Evolutionary conservation across 2,797 vertebrate species (phyloP).

Genomic region (Sylvia borin): DNA sequence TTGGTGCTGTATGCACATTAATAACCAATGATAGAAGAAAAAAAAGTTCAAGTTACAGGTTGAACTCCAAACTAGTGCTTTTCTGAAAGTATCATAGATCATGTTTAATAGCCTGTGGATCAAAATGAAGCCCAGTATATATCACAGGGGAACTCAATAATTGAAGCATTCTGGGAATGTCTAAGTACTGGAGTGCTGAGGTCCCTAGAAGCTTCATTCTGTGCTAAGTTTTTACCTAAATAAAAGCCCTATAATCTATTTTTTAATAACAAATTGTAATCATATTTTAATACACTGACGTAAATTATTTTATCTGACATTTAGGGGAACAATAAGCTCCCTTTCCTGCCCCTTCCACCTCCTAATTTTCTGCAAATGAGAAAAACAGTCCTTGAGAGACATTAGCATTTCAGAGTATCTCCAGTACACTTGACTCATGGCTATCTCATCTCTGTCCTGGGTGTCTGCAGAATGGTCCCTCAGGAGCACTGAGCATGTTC

Average conservation of each 20-base stretch:
- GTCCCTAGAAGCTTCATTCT: background rate
- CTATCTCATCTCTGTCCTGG: background rate
- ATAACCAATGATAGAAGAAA: constrained; percentile 4
- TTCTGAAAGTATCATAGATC: constrained; percentile 50
- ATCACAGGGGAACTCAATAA: constrained; percentile 52
- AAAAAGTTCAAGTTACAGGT: constrained; percentile 2
- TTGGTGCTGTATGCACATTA: background rate
- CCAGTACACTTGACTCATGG: background rate
- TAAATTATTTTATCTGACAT: background rate
- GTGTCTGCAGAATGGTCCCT: background rate
- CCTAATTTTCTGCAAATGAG: constrained; percentile 17
- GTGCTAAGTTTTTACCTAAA: background rate
- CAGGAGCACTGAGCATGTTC: background rate
- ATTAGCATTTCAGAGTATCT: background rate
- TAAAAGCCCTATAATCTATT: background rate
- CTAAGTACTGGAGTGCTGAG: background rate
- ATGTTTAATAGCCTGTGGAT: constrained; percentile 49
- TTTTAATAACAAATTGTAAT: background rate
- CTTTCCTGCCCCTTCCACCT: background rate
- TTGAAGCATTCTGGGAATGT: constrained; percentile 47
- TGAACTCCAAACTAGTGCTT: constrained; percentile 1
- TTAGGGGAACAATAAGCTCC: background rate
- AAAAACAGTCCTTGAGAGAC: background rate
- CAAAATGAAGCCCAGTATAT: constrained; percentile 48
- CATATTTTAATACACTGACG: background rate